Base-by-base conservation (phyloP, 2,797 vertebrate species). In the Aplochiton taeniatus region DNA sequence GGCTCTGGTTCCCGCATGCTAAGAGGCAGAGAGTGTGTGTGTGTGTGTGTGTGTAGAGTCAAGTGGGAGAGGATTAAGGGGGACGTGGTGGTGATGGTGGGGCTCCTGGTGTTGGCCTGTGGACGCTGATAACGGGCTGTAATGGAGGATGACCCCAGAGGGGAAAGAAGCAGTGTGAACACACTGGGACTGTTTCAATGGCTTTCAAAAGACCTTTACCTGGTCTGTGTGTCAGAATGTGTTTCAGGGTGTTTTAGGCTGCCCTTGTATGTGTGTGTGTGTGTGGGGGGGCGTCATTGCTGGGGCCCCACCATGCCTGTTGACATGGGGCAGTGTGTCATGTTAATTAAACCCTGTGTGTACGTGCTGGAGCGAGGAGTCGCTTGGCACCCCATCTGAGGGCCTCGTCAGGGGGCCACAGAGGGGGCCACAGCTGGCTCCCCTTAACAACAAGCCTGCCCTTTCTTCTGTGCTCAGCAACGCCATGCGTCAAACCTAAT, bases 341-440 rank as follows among this genome's bases (percentile, higher is more conserved):
- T 54, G 86, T 88, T 88, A 88, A 91, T 89, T 82, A 88, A 88
- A 85, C 66, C 14, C 17, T n/a, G 52, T 57, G 42, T 51, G 31
- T 62, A 13, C 14, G 46, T 45, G 17, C 48, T 75, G 82, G 71
- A 76, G 81, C 66, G 51, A 11, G 9, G 51, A 46, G 78, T 60
- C 48, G n/a, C 71, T 84, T 86, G 86, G 88, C 89, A 88, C 75
- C 70, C 85, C 69, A 83, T 90, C 88, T 86, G 69, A 88, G 78
- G 64, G 66, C 52, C 71, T 74, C 70, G 8, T 85, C 83, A 78
- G 63, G 62, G 57, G 61, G 69, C 69, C 77, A 74, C 81, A 80
- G 70, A 80, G 75, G 5, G 0, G 53, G 76, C 85, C 83, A 86
- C 88, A 90, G 85, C 87, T 89, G 87, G 82, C 76, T 79, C 66